phyloP scores from a whole-genome alignment of 35 echinoderm and acorn worm genomes.

The Ophiothrix spiculata region DNA sequence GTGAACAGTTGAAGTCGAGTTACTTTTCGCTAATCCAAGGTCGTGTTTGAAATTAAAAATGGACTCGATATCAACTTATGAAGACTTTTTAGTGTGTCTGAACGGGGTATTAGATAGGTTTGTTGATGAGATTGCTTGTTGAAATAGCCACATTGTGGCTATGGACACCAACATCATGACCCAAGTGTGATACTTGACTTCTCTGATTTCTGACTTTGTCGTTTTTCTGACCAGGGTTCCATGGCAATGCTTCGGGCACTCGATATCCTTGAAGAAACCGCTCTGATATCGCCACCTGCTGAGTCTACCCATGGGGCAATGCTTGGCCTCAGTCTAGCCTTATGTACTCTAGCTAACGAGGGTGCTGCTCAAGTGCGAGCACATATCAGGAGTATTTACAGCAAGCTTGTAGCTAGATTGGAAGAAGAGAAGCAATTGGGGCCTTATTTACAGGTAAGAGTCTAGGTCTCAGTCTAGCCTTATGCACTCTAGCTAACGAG shows the following conservation, averaged over 20 bases:
- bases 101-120: too few species aligned
- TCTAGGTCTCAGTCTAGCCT: neutral
- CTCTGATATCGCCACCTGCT: neutral
- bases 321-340: neutral
- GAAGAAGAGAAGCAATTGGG: neutral
- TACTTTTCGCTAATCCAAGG: too few species aligned
- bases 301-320: neutral
- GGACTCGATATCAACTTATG: too few species aligned
- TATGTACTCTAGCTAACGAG: conserved; percentile 16
- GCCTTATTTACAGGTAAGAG: conserved; percentile 4
- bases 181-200: too few species aligned
- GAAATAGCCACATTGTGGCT: too few species aligned
- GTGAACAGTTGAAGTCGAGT: too few species aligned
- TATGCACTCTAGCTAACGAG: conserved; percentile 15
- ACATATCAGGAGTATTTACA: neutral
- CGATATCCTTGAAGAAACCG: conserved; percentile 16
- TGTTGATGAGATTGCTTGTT: too few species aligned
- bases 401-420: conserved; percentile 1
- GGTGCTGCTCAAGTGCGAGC: conserved; percentile 15
- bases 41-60: too few species aligned
- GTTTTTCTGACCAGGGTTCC: conserved; percentile 7
- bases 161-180: too few species aligned
- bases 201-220: too few species aligned
- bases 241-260: conserved; percentile 6
- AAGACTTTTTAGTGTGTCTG: too few species aligned